Conservation (phyloP, 2,888 invertebrate genomes). For the Craniophora ligustri region DNA sequence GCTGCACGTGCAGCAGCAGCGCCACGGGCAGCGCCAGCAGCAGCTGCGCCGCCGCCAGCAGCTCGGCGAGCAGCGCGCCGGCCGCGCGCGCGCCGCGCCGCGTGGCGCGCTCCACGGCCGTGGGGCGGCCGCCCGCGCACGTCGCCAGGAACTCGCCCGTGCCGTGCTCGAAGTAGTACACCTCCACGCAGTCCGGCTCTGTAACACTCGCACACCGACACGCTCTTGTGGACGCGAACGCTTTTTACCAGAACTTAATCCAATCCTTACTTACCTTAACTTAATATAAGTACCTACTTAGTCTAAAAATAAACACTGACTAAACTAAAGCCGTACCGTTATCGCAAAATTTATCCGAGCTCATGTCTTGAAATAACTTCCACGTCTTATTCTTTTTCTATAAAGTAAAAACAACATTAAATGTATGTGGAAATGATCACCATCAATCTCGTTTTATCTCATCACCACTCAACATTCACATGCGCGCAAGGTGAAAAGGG, state of each 20-base stretch:
- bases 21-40: constrained; percentile 86
- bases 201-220: neutral
- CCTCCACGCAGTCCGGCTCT: constrained; percentile 72
- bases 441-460: too few relatives aligned
- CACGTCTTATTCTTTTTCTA: constrained; percentile 45
- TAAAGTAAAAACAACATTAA: constrained; percentile 12
- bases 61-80: constrained; percentile 89
- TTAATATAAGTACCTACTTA: too few relatives aligned
- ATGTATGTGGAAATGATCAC: too few relatives aligned
- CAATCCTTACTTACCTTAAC: too few relatives aligned
- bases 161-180: constrained; percentile 71
- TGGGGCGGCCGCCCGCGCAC: constrained; percentile 45
- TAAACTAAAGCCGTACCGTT: constrained; percentile 30
- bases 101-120: constrained; percentile 51
- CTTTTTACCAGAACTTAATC: too few relatives aligned
- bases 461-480: too few relatives aligned
- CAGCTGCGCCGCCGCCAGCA: constrained; percentile 88
- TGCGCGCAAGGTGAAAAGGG: too few relatives aligned
- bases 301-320: too few relatives aligned
- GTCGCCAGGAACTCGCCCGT: constrained; percentile 57
- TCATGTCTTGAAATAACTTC: constrained; percentile 42
- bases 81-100: constrained; percentile 82
- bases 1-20: constrained; percentile 80
- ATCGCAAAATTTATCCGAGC: constrained; percentile 34
- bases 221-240: neutral